These are phyloP conservation scores for Heliocidaris erythrogramma DNA, from an alignment of 35 echinoderm and acorn worm genomes.

Conservation along the genomic window DNA sequence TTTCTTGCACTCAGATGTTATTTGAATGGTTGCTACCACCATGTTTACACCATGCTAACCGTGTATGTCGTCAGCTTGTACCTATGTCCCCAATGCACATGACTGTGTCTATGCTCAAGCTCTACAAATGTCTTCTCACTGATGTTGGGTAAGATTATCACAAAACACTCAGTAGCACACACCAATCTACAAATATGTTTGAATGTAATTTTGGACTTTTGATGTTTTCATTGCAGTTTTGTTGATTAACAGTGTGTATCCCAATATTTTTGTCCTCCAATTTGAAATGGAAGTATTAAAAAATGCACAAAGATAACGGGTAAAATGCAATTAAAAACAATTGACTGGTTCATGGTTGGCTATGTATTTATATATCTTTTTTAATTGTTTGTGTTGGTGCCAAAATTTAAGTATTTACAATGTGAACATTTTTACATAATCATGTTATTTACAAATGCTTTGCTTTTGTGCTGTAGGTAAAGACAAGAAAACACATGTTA, in stretches of 20 bases:
- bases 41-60: slow-evolving; percentile 80
- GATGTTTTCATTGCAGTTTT: background rate
- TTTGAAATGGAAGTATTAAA: background rate
- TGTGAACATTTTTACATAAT: no score
- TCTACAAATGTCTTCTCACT: slow-evolving; percentile 76
- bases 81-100: slow-evolving; percentile 91
- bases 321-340: background rate
- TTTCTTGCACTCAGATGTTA: slow-evolving; percentile 64
- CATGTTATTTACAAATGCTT: no score
- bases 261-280: background rate
- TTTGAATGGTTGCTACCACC: slow-evolving; percentile 89
- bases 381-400: no score
- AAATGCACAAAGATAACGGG: background rate
- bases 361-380: no score
- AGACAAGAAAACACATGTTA: no score
- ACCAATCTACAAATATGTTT: background rate
- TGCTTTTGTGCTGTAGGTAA: no score
- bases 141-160: slow-evolving; percentile 81
- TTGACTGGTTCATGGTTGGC: background rate
- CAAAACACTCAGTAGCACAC: background rate
- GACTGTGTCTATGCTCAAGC: slow-evolving; percentile 83
- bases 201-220: background rate
- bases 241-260: background rate
- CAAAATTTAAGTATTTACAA: no score
- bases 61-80: slow-evolving; percentile 81